Base-by-base conservation (phyloP, 1,140 invertebrate species). In the Oncopodura yosiiana region DNA sequence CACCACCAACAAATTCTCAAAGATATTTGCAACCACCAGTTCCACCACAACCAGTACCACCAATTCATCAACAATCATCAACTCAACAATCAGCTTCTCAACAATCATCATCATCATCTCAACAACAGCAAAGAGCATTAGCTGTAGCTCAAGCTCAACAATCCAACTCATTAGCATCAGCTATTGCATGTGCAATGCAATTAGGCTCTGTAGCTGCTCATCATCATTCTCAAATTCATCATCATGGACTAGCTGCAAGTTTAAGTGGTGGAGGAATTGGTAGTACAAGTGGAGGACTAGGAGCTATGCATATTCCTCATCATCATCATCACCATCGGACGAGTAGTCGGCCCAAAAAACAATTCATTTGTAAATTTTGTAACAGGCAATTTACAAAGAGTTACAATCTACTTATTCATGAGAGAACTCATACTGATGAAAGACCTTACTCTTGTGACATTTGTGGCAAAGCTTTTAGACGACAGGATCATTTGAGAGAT, bases 351-450 rank as follows among this genome's bases (percentile, higher is more conserved):
- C 77, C 79, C 16, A 76, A 77, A 62, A 79, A 83, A 64, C 76
- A 86, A 66, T 86, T 84, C 69, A 81, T 83, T 52, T 99, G 95
- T 76, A 89, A 92, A 68, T 98, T 89, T 70, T 99, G 95, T 73
- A 86, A 88, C 67, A 79, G 95, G 34, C 87, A 95, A 66, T 99
- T 99, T 71, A 94, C 94, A 50, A 98, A 98, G 74, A 88, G 90
- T 16, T 98, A 99, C 74, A 98, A 98, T 70, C 78, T 99, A 44
- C 74, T 97, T 42, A 98, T 98, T 62, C 94, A 98, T 73, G 90
- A 97, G 71, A 77, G 93, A 63, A 98, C 93, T 2, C 95, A 99
- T 69, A 99, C 95, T 3, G 92, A 99, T 71, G 95, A 99, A 70
- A 73, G 94, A 49, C 95, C 94, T 2, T 99, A 94, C 68, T 89